A percentile compares a stretch with the other conserved stretches of the same genome.
Evolutionary conservation across 2,888 invertebrate species (phyloP).

Genomic region (Chalcosyrphus nemorum): DNA sequence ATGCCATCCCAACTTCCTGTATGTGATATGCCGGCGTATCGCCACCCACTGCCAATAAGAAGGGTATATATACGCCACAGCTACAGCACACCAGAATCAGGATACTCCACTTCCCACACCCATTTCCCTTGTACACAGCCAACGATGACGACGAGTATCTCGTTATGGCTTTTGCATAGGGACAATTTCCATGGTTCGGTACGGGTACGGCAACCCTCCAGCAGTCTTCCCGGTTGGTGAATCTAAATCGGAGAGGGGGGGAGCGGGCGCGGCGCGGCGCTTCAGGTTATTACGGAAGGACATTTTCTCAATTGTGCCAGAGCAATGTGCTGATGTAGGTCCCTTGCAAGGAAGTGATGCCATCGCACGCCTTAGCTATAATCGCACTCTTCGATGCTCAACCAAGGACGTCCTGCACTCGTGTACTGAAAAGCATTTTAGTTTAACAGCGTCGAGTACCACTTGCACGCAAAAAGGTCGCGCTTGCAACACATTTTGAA

Average conservation of each 20-base stretch:
- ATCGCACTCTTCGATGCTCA: conserved; percentile 57
- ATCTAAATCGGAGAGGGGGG: conserved; percentile 66
- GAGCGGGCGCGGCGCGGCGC: neutral
- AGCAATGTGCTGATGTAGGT: conserved; percentile 63
- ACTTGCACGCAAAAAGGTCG: conserved; percentile 38
- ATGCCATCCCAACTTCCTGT: conserved; percentile 80
- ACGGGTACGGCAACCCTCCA: conserved; percentile 54
- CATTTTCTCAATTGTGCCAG: conserved; percentile 57
- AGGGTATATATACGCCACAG: conserved; percentile 14
- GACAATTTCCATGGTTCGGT: conserved; percentile 47
- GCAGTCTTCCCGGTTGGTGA: conserved; percentile 65
- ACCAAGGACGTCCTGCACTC: conserved; percentile 53
- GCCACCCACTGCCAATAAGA: conserved; percentile 68
- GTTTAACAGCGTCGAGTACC: conserved; percentile 39
- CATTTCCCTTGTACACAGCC: conserved; percentile 47
- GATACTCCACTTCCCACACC: conserved; percentile 32
- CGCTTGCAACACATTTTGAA: conserved; percentile 59
- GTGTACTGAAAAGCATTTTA: conserved; percentile 36
- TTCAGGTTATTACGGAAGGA: conserved; percentile 67
- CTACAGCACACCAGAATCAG: neutral
- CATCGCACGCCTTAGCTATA: conserved; percentile 39
- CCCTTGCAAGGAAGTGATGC: conserved; percentile 56
- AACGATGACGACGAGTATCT: conserved; percentile 48
- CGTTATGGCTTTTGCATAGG: conserved; percentile 71
- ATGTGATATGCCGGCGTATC: conserved; percentile 70